Evolutionary conservation across 2,797 vertebrate species (phyloP).

Genomic region (Lepus townsendii): DNA sequence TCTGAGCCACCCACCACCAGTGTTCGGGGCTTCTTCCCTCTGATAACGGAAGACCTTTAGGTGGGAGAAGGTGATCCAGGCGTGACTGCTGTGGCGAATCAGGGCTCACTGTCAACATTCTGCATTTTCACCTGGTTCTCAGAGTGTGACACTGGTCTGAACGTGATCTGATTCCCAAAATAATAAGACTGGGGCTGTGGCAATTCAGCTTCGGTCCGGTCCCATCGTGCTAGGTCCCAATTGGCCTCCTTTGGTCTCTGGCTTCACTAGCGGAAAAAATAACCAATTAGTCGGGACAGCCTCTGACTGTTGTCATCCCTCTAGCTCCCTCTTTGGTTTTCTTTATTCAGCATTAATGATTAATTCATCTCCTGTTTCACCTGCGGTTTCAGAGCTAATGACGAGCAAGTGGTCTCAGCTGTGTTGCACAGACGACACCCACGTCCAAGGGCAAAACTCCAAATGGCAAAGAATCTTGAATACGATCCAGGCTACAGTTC

Average conservation of each 20-base stretch:
- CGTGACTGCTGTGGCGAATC: not conserved
- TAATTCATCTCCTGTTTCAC: not conserved
- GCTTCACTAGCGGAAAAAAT: not conserved
- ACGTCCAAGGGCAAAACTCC: slow-evolving; percentile 44
- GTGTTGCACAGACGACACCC: not conserved
- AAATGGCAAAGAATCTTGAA: not conserved
- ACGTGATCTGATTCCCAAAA: not conserved
- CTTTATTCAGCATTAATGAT: not conserved
- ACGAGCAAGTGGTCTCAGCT: not conserved
- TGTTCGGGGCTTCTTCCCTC: not conserved
- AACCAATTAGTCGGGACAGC: not conserved
- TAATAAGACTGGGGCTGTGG: not conserved
- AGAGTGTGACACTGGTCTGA: not conserved
- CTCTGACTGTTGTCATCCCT: not conserved
- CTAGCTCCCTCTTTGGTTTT: not conserved
- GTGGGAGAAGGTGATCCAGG: not conserved
- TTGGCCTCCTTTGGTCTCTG: not conserved
- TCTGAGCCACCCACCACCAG: accelerated
- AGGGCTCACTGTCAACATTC: not conserved
- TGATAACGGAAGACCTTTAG: not conserved
- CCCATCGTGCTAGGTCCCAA: too few relatives aligned
- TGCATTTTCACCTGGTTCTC: not conserved
- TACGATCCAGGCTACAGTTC: not conserved
- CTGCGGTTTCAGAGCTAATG: not conserved
- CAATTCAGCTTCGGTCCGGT: not conserved